Percentiles rank a stretch among this genome's conserved stretches.
phyloP scores from a whole-genome alignment of 2,888 invertebrate species.

The Neoitamus cyanurus region DNA sequence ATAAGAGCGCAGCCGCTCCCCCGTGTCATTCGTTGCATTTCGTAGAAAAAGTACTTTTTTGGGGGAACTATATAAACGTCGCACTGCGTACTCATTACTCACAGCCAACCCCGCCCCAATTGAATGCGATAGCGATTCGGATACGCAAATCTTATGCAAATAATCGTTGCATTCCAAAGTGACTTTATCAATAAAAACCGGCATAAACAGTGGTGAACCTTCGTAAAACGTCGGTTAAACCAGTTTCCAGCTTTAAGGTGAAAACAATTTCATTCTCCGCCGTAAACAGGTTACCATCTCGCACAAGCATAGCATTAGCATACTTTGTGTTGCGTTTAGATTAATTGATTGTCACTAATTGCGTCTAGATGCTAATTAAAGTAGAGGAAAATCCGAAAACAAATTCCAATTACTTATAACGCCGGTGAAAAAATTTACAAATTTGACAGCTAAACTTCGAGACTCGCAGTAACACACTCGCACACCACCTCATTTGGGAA shows the following conservation, averaged over 20 bases:
- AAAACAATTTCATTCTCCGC: background rate
- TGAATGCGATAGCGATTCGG: background rate
- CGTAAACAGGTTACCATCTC: background rate
- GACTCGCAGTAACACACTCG: slow-evolving; percentile 11
- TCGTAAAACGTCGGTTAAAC: background rate
- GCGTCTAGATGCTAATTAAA: background rate
- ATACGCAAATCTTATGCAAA: background rate
- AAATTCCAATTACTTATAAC: background rate
- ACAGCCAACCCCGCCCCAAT: background rate
- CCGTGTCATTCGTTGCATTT: background rate
- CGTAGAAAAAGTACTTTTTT: background rate
- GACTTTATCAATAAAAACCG: background rate
- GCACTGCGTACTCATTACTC: background rate
- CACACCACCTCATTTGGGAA: background rate
- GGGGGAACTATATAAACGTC: background rate
- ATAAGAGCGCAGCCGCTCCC: background rate
- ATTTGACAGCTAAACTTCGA: slow-evolving; percentile 14
- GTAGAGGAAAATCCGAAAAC: background rate
- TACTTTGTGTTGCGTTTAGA: background rate
- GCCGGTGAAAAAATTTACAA: background rate
- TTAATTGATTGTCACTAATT: background rate
- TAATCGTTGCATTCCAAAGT: background rate
- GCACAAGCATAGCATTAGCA: background rate
- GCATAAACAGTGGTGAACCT: background rate
- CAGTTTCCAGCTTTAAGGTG: background rate